Conservation (phyloP, 2,113 vertebrate genomes). For the Campylomormyrus numenius region DNA sequence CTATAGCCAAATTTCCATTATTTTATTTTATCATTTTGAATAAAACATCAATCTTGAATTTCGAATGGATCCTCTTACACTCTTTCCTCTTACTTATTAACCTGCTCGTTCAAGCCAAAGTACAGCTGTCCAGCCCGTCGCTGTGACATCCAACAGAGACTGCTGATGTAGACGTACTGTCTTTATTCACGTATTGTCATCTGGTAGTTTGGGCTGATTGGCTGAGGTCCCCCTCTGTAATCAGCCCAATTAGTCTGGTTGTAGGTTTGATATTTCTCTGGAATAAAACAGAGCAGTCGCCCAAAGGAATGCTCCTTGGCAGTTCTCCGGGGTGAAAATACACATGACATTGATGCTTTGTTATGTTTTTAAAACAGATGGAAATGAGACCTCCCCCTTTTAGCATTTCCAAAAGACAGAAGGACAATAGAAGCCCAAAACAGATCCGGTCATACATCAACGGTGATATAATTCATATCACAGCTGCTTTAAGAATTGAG, state of each 20-base stretch:
- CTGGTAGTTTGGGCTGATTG: not conserved
- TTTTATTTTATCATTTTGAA: slow-evolving; percentile 3
- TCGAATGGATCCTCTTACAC: not conserved
- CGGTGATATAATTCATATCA: not conserved
- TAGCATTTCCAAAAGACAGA: not conserved
- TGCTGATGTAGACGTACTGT: not conserved
- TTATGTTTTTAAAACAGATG: not conserved
- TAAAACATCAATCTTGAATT: slow-evolving; percentile 7
- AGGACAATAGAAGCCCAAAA: not conserved
- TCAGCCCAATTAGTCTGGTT: not conserved
- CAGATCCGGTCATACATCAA: not conserved
- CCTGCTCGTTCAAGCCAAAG: not conserved
- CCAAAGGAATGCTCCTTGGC: not conserved
- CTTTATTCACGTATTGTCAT: not conserved
- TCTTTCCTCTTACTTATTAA: not conserved
- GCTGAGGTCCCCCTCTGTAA: not conserved
- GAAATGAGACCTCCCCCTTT: not conserved
- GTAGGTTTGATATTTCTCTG: not conserved
- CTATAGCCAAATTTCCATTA: not conserved
- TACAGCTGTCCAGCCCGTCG: not conserved
- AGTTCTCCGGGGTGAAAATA: not conserved
- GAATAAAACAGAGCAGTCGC: not conserved
- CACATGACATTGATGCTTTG: not conserved
- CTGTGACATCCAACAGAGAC: not conserved
- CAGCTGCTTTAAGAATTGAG: not conserved